Conservation (phyloP, 2,113 vertebrate species). For the Triplophysa rosa region DNA sequence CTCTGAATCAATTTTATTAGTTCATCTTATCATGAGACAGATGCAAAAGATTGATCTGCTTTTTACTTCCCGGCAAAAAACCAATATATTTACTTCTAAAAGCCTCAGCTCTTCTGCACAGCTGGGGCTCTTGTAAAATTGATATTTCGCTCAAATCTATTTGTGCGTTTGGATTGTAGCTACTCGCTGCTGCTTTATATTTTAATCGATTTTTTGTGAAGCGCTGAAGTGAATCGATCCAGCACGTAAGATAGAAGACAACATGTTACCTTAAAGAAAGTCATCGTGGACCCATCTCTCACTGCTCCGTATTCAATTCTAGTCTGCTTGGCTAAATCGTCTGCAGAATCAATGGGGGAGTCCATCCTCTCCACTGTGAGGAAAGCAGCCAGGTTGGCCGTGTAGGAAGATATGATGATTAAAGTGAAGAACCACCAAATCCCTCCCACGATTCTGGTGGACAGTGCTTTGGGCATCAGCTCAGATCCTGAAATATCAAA, state of each 20-base stretch:
- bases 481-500: slow-evolving; percentile 87
- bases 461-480: slow-evolving; percentile 97
- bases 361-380: slow-evolving; percentile 98
- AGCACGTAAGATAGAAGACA: not conserved
- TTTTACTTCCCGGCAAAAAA: slow-evolving; percentile 9
- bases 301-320: slow-evolving; percentile 97
- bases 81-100: slow-evolving; percentile 15
- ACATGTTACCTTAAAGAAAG: slow-evolving; percentile 93
- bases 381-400: slow-evolving; percentile 97
- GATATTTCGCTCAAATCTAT: not conserved
- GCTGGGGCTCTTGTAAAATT: not conserved
- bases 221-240: not conserved
- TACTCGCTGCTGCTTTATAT: not conserved
- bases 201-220: slow-evolving; percentile 14
- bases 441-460: slow-evolving; percentile 96
- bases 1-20: slow-evolving; percentile 17
- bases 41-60: slow-evolving; percentile 22
- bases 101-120: not conserved
- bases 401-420: slow-evolving; percentile 99
- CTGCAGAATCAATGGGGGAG: slow-evolving; percentile 93
- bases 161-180: not conserved
- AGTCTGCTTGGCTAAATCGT: slow-evolving; percentile 96
- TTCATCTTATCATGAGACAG: slow-evolving; percentile 11
- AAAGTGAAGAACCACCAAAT: slow-evolving; percentile 99
- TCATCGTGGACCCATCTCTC: slow-evolving; percentile 96